Evolutionary conservation across 1,140 invertebrate genomes (phyloP), one percentile per base, ranked within the genome.

Genomic region (Chironomus striatipennis): DNA sequence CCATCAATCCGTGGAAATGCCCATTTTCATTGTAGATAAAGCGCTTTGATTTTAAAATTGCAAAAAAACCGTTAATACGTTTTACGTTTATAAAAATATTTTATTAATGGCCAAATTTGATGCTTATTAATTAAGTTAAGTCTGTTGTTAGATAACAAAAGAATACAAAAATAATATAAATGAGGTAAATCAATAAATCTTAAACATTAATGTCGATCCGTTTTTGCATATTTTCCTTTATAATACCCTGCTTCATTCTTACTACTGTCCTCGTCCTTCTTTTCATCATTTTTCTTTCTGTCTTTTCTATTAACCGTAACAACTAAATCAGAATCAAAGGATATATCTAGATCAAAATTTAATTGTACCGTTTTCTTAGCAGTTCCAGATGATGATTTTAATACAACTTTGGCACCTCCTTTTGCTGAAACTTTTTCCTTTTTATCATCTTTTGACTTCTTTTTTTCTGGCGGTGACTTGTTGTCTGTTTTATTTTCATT

Each of bases 291-390:
- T 21, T 42, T 17, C 24, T n/a, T 70, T 73, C 20, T 21, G 74
- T 80, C 79, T 42, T 82, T 82, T 7, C 81, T 80, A 75, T 81
- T 81, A 0, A 82, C 81, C 57, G 81, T 82, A 4, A 82, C 79
- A 73, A 82, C 77, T n/a, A 82, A 80, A 76, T 82, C 80, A 10
- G 81, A 80, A 77, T 82, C 81, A 77, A 82, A 77, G 65, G 80
- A 81, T 8, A 82, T 80, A 74, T 82, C 80, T 9, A 82, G 72
- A 75, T 81, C 80, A 73, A 82, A 80, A 76, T 82, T 82, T 4
- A 82, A 80, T 67, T 82, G 80, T 74, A 81, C 81, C 0, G 80
- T 82, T 75, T 82, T 70, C 10, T 18, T 20, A 18, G 17, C 5
- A 10, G 17, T 8, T 15, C 6, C 9, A 20, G 65, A 20, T 20